phyloP scores from a whole-genome alignment of 2,888 invertebrate genomes.

The Temnothorax unifasciatus region DNA sequence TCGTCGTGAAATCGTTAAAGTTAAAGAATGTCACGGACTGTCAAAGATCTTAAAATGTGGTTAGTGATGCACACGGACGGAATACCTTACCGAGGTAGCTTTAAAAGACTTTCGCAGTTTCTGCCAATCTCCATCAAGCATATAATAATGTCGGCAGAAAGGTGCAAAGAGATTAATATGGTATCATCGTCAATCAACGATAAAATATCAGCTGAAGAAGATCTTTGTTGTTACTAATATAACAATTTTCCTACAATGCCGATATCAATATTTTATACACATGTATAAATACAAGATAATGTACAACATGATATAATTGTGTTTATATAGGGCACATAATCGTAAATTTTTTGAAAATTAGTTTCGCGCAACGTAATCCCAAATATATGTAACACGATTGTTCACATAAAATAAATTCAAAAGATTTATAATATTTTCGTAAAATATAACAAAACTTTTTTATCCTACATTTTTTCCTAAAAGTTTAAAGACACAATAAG shows the following conservation, averaged over 20 bases:
- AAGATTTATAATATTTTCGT: background rate
- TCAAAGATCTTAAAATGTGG: slow-evolving; percentile 48
- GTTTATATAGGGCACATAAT: background rate
- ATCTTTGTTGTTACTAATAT: background rate
- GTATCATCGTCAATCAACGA: slow-evolving; percentile 58
- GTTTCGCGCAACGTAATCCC: background rate
- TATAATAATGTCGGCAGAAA: slow-evolving; percentile 52
- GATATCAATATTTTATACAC: background rate
- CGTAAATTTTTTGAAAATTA: slow-evolving; percentile 13
- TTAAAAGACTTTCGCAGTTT: slow-evolving; percentile 65
- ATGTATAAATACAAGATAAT: background rate
- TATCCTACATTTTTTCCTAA: background rate
- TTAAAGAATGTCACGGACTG: slow-evolving; percentile 35
- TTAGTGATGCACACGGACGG: slow-evolving; percentile 37
- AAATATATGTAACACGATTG: background rate
- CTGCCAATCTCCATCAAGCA: slow-evolving; percentile 68
- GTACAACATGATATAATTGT: background rate
- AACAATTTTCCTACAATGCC: background rate
- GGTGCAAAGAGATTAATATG: slow-evolving; percentile 51
- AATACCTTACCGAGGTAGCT: slow-evolving; percentile 47
- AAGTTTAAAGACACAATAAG: slow-evolving; percentile 1
- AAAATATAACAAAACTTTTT: background rate
- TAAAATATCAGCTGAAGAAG: slow-evolving; percentile 14
- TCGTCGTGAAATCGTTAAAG: slow-evolving; percentile 43
- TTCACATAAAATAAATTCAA: background rate